Base-by-base conservation (phyloP, 2,888 invertebrate species). In the Lydus trimaculatus region DNA sequence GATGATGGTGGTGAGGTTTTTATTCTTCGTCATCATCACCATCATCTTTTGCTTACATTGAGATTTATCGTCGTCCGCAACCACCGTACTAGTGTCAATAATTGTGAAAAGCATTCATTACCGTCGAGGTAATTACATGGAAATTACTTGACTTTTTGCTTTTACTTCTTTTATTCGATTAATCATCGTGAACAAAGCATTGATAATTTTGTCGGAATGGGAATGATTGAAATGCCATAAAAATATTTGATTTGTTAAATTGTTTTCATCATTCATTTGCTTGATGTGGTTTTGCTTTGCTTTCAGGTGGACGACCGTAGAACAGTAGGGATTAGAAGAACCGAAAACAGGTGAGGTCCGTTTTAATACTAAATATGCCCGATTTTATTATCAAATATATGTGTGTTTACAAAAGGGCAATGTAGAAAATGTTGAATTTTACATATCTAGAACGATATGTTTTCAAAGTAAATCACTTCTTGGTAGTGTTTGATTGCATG, bases 221-320 rank as follows among this genome's bases (percentile, higher is more conserved):
- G 56, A 56, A 56, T 56, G n/a, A 56, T 56, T 28, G 56, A 28
- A 56, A 56, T 56, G 7, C n/a, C 28, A 56, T 31, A 25, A 65
- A n/a, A 64, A n/a, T 64, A 64, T 68, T 62, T 48, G 60, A 67
- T 67, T n/a, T 67, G 39, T 52, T 23, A 56, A 67, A 67, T 63
- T 36, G 58, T 43, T 62, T 36, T 43, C 61, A 65, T 61, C 33
- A 39, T 6, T 33, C 66, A 13, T 62, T 28, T 61, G 74, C 75
- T 81, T 82, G 82, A 82, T 81, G 81, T 81, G 80, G 81, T 81
- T 78, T 79, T 75, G 74, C 69, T 78, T 83, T 83, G 81, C 79
- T 84, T 84, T 71, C 82, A 84, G 84, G 83, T 82, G 76, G 84
- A 83, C 77, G 83, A 83, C 72, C 79, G 80, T 66, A 77, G 81